Evolutionary conservation across 2,888 invertebrate genomes (phyloP), one percentile per base, ranked within the genome.

Genomic region (Taphrorychus bicolor): DNA sequence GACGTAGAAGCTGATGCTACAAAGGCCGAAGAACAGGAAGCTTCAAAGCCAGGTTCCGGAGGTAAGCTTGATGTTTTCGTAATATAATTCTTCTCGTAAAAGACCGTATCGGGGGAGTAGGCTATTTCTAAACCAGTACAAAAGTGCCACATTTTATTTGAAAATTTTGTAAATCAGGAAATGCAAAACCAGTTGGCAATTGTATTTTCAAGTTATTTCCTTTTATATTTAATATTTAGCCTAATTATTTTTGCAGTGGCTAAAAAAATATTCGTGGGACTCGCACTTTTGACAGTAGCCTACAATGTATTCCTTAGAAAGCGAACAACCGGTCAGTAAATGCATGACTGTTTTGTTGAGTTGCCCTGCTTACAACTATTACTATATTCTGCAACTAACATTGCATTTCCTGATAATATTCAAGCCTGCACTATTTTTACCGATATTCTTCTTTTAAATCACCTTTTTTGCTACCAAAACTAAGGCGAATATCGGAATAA

Each of bases 221-320:
- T 51, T 51, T 2, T 17, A 2, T 51, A 21, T 45, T 45, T 32
- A 32, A 32, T 9, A 19, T 3, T 18, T 2, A 9, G 11, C 1
- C 11, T 32, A 2, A 3, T 32, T 9, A 7, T 32, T 89, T 87
- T 92, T 92, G 82, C 91, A 93, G 93, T 93, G 88, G 90, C 91
- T 84, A 89, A 92, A 86, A 94, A 92, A 87, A 87, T 93, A 85
- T 89, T 88, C 83, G 90, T 94, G 84, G 94, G 94, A 82, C 87
- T 91, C 83, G 92, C 92, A 80, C 88, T 94, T 82, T 88, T 93
- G 84, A 87, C 90, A 82, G 92, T 93, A 82, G 93, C 93, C 79
- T 91, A 93, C 85, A 89, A 91, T 84, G 92, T 93, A 82, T 88
- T 94, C 84, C 88, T 92, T 84, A 91, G 90, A 85, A 89, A 89